Conservation (phyloP, 2,113 vertebrate species). For the Dicentrarchus labrax region DNA sequence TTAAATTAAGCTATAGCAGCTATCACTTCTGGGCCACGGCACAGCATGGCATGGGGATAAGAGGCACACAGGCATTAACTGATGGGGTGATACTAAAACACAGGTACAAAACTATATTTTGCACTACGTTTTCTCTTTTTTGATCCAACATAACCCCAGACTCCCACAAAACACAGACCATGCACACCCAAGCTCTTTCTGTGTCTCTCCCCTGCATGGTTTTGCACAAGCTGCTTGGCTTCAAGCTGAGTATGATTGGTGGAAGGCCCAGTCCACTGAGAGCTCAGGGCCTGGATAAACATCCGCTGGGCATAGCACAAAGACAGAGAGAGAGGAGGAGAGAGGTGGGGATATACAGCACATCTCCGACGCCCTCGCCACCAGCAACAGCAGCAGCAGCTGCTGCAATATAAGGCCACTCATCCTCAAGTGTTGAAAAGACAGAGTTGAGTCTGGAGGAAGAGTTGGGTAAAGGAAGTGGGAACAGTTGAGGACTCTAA, state of each 20-base stretch:
- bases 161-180: conserved; percentile 11
- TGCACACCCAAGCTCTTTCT: conserved; percentile 9
- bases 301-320: conserved; percentile 61
- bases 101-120: not conserved
- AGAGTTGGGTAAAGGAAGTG: conserved; percentile 4
- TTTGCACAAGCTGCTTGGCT: conserved; percentile 70
- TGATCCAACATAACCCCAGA: conserved; percentile 2
- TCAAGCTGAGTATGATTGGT: conserved; percentile 61
- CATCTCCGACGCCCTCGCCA: conserved; percentile 37
- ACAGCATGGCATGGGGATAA: not conserved
- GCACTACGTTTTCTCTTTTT: not conserved
- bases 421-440: conserved; percentile 30
- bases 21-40: conserved; percentile 28
- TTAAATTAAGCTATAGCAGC: conserved; percentile 58
- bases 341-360: conserved; percentile 16
- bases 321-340: conserved; percentile 15
- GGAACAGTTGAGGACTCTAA: conserved; percentile 1
- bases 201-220: conserved; percentile 34
- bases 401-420: conserved; percentile 4
- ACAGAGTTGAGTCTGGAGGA: conserved; percentile 29
- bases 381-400: conserved; percentile 33
- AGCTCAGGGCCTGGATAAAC: conserved; percentile 70
- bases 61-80: conserved; percentile 3
- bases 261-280: conserved; percentile 64
- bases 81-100: conserved; percentile 8